Base-by-base conservation (phyloP, 2,888 invertebrate genomes). In the Sarcophaga variegata region DNA sequence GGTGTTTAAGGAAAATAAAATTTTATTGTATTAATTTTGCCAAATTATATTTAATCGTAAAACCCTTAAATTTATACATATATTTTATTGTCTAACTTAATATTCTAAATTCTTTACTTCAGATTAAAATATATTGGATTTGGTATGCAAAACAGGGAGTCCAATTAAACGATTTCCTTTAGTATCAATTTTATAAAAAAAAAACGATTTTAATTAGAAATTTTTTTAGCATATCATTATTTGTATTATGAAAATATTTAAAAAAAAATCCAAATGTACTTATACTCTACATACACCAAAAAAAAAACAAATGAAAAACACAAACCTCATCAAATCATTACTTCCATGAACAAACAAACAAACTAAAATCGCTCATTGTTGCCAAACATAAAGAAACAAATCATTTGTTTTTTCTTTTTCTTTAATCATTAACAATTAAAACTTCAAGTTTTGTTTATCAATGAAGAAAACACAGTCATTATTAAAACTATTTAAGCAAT, bases 211-310 rank as follows among this genome's bases (percentile, higher is more conserved):
- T 80, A 75, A 72, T 17, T 83, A 81, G 64, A 81, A 47, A 82
- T 76, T 14, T 5, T 81, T 83, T 81, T 85, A 88, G 70, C 85
- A 87, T 85, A 87, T 87, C 87, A 87, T 86, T 81, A 84, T 79
- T 64, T 74, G n/a, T 82, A 72, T 37, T 72, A 47, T 25, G 17
- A 60, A 45, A 63, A 54, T 14, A 54, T 54, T 54, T 66, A 54
- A 80, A 83, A 49, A 47, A 59, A 59, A 47, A 82, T 87, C 87
- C 87, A 87, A 37, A 63, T 83, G 47, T 74, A 84, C 66, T 37
- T 10, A 0, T 37, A 37, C 37, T 37, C 37, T 10, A 37, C 10
- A 37, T 10, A 37, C 37, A 10, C 8, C 8, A 37, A 1, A 37
- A 37, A 37, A 37, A 37, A 37, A 37, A 37, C 37, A 37, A 79